Evolutionary conservation across 2,113 vertebrate species (phyloP), one percentile per base, ranked within the genome.

Genomic region (Oophaga pumilio): DNA sequence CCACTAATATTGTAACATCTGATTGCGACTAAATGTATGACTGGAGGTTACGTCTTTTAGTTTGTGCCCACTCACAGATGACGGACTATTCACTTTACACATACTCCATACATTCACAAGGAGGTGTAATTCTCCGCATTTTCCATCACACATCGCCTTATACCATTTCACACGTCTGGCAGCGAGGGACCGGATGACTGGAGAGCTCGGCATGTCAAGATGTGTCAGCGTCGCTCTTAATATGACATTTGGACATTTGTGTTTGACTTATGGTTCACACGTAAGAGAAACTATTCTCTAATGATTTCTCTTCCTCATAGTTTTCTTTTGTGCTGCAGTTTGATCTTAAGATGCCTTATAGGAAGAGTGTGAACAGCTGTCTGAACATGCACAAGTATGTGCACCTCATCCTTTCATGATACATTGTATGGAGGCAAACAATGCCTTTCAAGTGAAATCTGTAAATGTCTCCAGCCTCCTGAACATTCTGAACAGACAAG

Each of bases 401-500:
- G 24, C 28, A 26, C 28, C 56, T 69, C 66, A 57, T 57, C 82
- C 82, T 84, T 59, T 84, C 82, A 84, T 71, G 82, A 84, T 57
- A n/a, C 52, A 84, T 71, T 73, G 50, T 84, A 84, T 73, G 15
- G 26, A 56, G 82, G 52, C 8, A 59, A 74, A 84, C 52, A 74
- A 84, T 74, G 82, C 52, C 82, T 84, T 84, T 84, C 66, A 84
- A 43, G 68, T 73, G 18, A 56, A n/a, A 84, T 74, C 81, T 66
- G 22, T 52, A 73, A 74, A 57, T 73, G 56, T 69, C 82, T 73
- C 17, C 68, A 57, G 68, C 15, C 82, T 73, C 24, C 69, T 17
- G 7, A 18, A 49, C 15, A 6, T 73, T 52, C 20, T 84, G 71
- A 50, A 22, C 79, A 82, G 33, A 28, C 80, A 22, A 43, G 43